Evolutionary conservation across 2,113 vertebrate genomes (phyloP).

Genomic region (Gracilinanus agilis): DNA sequence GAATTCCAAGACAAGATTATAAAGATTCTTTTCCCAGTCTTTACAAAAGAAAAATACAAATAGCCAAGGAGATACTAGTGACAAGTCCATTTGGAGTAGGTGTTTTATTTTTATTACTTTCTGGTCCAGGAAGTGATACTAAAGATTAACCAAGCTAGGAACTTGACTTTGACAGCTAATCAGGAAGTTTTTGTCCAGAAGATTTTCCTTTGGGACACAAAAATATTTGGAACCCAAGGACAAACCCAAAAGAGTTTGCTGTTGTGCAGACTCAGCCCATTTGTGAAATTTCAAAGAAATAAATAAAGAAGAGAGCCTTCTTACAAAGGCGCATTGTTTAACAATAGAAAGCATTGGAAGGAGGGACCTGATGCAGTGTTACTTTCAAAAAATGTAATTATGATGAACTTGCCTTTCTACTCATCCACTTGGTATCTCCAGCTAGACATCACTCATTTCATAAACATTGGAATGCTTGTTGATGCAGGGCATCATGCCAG

Average conservation of each 20-base stretch:
- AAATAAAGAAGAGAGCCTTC: not conserved
- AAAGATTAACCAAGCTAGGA: not conserved
- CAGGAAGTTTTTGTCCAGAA: not conserved
- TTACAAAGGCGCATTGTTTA: not conserved
- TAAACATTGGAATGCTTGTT: not conserved
- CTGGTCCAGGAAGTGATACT: not conserved
- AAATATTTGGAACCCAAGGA: not conserved
- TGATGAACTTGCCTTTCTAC: not conserved
- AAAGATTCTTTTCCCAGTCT: not conserved
- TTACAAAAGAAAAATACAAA: not conserved
- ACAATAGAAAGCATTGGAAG: not conserved
- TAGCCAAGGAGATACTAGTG: not conserved
- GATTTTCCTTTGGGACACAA: not conserved
- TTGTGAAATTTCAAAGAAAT: not conserved
- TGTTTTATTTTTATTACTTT: not conserved
- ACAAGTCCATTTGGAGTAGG: fast-evolving
- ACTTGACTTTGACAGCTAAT: not conserved
- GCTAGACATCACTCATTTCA: not conserved
- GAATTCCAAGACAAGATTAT: not conserved
- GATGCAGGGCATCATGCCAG: not conserved
- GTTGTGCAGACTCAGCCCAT: not conserved
- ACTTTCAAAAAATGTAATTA: not conserved
- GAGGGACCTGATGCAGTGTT: not conserved
- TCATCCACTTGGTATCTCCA: not conserved
- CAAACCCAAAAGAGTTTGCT: not conserved